These are phyloP conservation scores for Marcusenius ussheri DNA, from an alignment of 2,113 vertebrate genomes.

Conservation along the genomic window DNA sequence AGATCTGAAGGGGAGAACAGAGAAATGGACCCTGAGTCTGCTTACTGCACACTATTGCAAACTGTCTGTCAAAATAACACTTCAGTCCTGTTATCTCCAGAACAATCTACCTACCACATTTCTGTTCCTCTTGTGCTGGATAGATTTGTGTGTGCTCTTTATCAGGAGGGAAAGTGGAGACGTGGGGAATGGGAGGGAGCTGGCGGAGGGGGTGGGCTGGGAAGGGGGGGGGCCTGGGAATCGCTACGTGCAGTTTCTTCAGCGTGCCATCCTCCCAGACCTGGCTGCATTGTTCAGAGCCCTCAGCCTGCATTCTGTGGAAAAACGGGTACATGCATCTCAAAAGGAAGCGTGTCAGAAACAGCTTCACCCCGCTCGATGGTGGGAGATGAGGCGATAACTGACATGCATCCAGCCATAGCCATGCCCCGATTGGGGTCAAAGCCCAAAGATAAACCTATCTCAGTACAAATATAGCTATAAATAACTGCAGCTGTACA, in stretches of 20 bases:
- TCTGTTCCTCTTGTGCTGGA: background rate
- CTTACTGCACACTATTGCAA: constrained; percentile 1
- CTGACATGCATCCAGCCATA: constrained; percentile 48
- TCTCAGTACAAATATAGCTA: constrained; percentile 39
- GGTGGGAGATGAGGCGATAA: constrained; percentile 51
- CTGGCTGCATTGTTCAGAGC: constrained; percentile 50
- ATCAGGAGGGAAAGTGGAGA: background rate
- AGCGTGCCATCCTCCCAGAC: constrained; percentile 38
- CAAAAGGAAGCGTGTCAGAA: constrained; percentile 33
- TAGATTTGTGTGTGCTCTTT: background rate
- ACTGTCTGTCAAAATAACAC: constrained; percentile 18
- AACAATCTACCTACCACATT: constrained; percentile 23
- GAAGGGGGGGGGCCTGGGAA: background rate
- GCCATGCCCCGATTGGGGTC: constrained; percentile 46
- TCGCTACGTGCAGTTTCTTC: constrained; percentile 60
- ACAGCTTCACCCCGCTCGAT: constrained; percentile 30
- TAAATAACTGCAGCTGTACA: constrained; percentile 39
- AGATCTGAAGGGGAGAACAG: background rate
- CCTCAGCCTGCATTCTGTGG: constrained; percentile 57
- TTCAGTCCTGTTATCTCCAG: constrained; percentile 13
- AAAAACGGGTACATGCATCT: constrained; percentile 51
- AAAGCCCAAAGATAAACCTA: constrained; percentile 54
- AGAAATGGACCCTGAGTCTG: background rate
- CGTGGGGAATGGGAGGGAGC: constrained; percentile 15
- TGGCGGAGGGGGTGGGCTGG: too few relatives aligned